Conservation (phyloP, 2,888 invertebrate species). For the Pachydiplax longipennis region DNA sequence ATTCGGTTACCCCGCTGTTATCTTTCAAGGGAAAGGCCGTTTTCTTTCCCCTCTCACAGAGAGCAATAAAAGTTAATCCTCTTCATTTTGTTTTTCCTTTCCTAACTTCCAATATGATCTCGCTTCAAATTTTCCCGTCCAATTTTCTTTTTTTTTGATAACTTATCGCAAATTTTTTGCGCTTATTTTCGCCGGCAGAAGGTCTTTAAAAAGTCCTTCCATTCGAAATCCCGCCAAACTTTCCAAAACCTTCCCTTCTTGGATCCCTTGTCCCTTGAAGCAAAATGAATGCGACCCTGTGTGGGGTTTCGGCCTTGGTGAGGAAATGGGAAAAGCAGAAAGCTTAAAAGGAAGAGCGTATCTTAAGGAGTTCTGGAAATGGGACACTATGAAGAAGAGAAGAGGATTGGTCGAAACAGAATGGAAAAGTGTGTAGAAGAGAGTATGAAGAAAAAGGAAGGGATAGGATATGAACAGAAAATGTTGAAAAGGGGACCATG, state of each 20-base stretch:
- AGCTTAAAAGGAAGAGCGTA: neutral
- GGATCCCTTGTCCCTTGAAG: neutral
- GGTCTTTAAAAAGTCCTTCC: neutral
- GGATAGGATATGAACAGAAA: neutral
- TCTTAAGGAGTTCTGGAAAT: neutral
- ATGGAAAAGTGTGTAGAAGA: neutral
- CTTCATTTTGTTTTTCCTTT: neutral
- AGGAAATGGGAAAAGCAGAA: slow-evolving; percentile 9
- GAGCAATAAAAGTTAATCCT: too few relatives aligned
- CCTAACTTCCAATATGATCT: neutral
- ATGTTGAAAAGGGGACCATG: neutral
- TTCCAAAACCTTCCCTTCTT: neutral
- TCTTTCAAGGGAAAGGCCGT: too few relatives aligned
- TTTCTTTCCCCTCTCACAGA: too few relatives aligned
- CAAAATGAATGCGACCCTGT: neutral
- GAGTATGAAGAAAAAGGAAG: neutral
- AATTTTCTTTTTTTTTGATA: neutral
- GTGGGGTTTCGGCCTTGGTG: neutral
- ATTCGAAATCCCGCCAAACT: neutral
- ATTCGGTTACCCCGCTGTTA: too few relatives aligned
- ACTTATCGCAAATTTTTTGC: neutral
- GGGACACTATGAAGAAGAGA: neutral
- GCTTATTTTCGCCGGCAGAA: neutral
- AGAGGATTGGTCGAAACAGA: too few relatives aligned
- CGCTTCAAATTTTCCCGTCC: neutral